Base-by-base conservation (phyloP, 2,888 invertebrate species). In the Apantesis nais region DNA sequence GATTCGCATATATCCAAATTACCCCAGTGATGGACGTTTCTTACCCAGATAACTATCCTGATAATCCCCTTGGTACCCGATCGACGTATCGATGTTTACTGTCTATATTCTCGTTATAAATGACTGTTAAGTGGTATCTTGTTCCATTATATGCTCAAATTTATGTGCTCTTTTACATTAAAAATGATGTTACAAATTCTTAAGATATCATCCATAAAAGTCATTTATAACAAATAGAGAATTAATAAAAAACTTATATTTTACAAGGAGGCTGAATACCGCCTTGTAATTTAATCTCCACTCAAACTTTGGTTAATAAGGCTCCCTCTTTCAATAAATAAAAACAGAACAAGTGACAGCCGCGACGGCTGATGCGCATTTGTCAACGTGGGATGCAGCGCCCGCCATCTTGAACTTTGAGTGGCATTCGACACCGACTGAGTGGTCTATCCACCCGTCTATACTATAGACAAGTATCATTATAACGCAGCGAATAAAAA, bases 1-100 rank as follows among this genome's bases (percentile, higher is more conserved):
- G 90, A 90, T 90, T 90, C 93, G 92, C 92, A 94, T 94, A 93
- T 93, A 95, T 94, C 93, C 94, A 94, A 94, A 95, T 94, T 94
- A 94, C 90, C 84, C 81, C 70, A 80, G 85, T 93, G 93, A 95
- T 92, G 90, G 94, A 94, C 93, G 92, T 92, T 92, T 91, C 93
- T 93, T 93, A 90, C 87, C 86, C 85, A 86, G 88, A 87, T 89
- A 87, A 89, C 89, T 89, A 90, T 86, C 85, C 84, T 78, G 84
- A 89, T 88, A 89, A 89, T 86, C 85, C 85, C 81, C 76, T 62
- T 75, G 79, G 78, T 75, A 64, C 67, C 73, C 76, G 77, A 79
- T 82, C 74, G 79, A 77, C 77, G 75, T 77, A 69, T 71, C 72
- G 74, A 67, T 84, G 75, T 74, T 73, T 62, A 62, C 74, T 73